phyloP scores from a whole-genome alignment of 2,888 invertebrate genomes.

The Hirtodrosophila confusa region DNA sequence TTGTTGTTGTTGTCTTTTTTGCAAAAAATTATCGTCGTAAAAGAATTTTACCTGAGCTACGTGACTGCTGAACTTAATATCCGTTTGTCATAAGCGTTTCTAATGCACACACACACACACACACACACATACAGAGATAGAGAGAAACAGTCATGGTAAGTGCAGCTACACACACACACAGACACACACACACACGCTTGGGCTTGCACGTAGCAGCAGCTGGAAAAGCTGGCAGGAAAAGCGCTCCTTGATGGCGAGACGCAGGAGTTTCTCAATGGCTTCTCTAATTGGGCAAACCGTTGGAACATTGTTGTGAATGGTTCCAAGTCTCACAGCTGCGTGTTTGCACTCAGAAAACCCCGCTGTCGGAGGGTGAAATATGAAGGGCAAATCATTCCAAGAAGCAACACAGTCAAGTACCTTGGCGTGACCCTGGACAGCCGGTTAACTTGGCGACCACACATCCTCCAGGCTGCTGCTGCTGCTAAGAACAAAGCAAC shows the following conservation, averaged over 20 bases:
- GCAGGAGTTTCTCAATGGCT: no score
- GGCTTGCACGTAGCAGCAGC: constrained; percentile 50
- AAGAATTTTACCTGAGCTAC: constrained; percentile 82
- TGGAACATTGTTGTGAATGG: no score
- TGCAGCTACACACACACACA: constrained; percentile 32
- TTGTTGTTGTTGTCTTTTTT: constrained; percentile 39
- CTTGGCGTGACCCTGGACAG: no score
- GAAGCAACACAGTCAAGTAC: no score
- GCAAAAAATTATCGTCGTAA: constrained; percentile 80
- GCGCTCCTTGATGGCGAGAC: constrained; percentile 20
- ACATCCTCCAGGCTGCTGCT: no score
- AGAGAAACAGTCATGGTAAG: constrained; percentile 40
- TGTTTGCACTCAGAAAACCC: no score
- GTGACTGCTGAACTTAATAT: constrained; percentile 81
- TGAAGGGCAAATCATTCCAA: no score
- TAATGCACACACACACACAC: constrained; percentile 61
- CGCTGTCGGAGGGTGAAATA: no score
- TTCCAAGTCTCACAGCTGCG: no score
- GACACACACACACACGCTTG: constrained; percentile 4
- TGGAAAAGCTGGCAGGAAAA: constrained; percentile 40
- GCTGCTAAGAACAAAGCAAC: no score
- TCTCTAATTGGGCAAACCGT: no score
- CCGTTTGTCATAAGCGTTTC: constrained; percentile 73
- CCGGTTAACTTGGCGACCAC: no score
- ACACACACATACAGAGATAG: constrained; percentile 15